A percentile compares a stretch with the other conserved stretches of the same genome.
These are phyloP conservation scores for Dunckerocampus dactyliophorus DNA, from an alignment of 2,113 vertebrate genomes.

Conservation along the genomic window DNA sequence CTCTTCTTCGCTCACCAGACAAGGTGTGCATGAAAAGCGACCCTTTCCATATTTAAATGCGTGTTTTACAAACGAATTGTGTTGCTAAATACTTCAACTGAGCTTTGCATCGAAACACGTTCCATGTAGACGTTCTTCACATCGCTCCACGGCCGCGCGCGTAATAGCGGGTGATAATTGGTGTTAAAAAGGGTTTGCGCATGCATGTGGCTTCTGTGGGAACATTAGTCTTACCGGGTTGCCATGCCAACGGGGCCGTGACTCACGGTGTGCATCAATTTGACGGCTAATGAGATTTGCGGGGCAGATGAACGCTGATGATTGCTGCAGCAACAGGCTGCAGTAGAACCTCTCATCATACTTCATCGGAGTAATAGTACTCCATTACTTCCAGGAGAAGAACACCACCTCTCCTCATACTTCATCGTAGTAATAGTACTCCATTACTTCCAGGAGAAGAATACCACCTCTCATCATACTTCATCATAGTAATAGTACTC, in stretches of 20 bases:
- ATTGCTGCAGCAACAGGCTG: constrained; percentile 43
- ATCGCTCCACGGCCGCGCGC: neutral
- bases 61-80: neutral
- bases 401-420: too few relatives aligned
- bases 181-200: constrained; percentile 8
- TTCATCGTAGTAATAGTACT: too few relatives aligned
- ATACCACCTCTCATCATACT: too few relatives aligned
- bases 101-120: neutral
- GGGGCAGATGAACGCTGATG: constrained; percentile 58
- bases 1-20: neutral
- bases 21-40: neutral
- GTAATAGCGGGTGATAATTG: neutral
- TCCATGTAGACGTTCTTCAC: neutral
- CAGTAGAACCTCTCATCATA: neutral
- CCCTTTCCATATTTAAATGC: too few relatives aligned
- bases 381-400: too few relatives aligned
- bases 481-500: too few relatives aligned
- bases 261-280: constrained; percentile 68
- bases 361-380: too few relatives aligned
- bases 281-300: constrained; percentile 70
- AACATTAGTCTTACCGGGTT: constrained; percentile 55
- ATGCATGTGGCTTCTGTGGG: constrained; percentile 9
- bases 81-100: too few relatives aligned
- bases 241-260: constrained; percentile 71
- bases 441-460: neutral